These are phyloP conservation scores for Sclerodermus sp. DNA, from an alignment of 2,888 invertebrate species.

Conservation along the genomic window DNA sequence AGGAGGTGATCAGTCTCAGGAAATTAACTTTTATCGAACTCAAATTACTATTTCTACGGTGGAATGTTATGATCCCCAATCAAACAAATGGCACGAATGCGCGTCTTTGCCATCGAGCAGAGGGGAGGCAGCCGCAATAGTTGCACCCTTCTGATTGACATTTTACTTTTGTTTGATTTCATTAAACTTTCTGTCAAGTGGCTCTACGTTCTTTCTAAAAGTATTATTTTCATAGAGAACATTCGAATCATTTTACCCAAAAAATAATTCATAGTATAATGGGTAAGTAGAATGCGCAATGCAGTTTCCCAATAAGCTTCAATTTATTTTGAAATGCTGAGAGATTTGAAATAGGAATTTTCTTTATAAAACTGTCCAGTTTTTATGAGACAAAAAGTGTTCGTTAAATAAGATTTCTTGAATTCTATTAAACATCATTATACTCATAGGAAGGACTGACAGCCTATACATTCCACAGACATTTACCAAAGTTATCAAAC, in stretches of 20 bases:
- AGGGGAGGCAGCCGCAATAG: slow-evolving; percentile 84
- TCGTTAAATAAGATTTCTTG: slow-evolving; percentile 14
- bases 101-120: slow-evolving; percentile 80
- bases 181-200: no score
- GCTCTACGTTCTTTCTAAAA: no score
- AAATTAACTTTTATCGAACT: slow-evolving; percentile 80
- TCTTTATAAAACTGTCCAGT: no score
- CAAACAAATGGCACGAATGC: slow-evolving; percentile 76
- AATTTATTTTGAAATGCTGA: no score
- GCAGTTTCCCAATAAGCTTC: no score
- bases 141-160: slow-evolving; percentile 62
- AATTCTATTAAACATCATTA: slow-evolving; percentile 18
- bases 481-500: slow-evolving; percentile 35
- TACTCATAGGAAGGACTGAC: slow-evolving; percentile 30
- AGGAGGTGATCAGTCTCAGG: slow-evolving; percentile 82
- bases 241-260: no score
- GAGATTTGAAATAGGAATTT: no score
- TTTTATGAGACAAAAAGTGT: no score
- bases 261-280: no score
- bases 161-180: slow-evolving; percentile 8
- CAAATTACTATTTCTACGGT: slow-evolving; percentile 82
- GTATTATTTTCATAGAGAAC: no score
- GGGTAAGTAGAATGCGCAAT: no score
- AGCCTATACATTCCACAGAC: slow-evolving; percentile 26
- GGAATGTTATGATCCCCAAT: slow-evolving; percentile 81